Conservation (phyloP, 2,797 vertebrate species). For the Poeciliopsis gracilis region DNA sequence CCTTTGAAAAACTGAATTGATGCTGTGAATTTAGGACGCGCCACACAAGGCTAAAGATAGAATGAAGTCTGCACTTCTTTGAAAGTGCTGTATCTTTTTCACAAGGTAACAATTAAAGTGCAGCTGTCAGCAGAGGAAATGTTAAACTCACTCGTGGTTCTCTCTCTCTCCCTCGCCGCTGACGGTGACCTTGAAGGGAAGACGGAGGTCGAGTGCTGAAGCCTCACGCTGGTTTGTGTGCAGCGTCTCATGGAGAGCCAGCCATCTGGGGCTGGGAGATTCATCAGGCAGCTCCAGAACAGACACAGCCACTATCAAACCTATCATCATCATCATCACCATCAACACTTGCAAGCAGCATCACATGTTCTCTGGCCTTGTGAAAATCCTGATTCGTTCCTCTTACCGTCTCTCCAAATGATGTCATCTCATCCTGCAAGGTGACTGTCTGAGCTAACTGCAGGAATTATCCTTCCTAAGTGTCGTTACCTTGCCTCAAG, state of each 20-base stretch:
- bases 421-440: slow-evolving; percentile 48
- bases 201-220: slow-evolving; percentile 48
- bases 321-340: slow-evolving; percentile 49
- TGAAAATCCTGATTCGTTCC: slow-evolving; percentile 46
- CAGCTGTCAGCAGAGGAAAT: slow-evolving; percentile 73
- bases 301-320: slow-evolving; percentile 49
- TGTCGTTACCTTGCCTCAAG: neutral
- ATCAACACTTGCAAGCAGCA: slow-evolving; percentile 51
- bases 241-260: slow-evolving; percentile 57
- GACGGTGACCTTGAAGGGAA: slow-evolving; percentile 70
- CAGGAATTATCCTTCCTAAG: neutral
- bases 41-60: slow-evolving; percentile 54
- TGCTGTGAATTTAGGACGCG: slow-evolving; percentile 33
- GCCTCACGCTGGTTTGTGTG: slow-evolving; percentile 55
- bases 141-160: slow-evolving; percentile 60
- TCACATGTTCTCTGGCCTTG: slow-evolving; percentile 58
- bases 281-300: slow-evolving; percentile 60
- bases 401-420: slow-evolving; percentile 30
- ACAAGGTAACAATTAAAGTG: slow-evolving; percentile 75
- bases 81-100: slow-evolving; percentile 65
- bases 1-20: slow-evolving; percentile 8
- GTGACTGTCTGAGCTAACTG: slow-evolving; percentile 32
- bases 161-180: slow-evolving; percentile 53
- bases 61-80: slow-evolving; percentile 31
- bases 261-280: slow-evolving; percentile 76